These are phyloP conservation scores for Panorpa germanica DNA, from an alignment of 2,888 invertebrate genomes.

Conservation along the genomic window DNA sequence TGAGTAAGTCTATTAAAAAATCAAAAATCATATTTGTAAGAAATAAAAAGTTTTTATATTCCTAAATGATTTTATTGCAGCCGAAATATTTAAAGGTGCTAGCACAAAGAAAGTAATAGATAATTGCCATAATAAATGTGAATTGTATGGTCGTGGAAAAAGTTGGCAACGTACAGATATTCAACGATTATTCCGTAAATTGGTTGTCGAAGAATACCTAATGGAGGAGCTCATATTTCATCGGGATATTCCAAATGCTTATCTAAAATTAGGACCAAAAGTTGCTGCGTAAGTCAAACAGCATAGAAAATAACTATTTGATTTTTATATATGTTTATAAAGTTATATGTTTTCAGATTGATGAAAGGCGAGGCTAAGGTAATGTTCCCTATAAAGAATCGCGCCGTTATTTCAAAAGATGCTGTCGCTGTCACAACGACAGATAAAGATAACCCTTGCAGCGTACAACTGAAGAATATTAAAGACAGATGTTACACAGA, in stretches of 20 bases:
- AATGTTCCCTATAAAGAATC: slow-evolving; percentile 32
- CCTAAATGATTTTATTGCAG: slow-evolving; percentile 18
- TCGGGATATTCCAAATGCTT: slow-evolving; percentile 68
- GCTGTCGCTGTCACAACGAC: no score
- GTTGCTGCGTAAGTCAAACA: no score
- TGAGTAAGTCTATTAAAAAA: slow-evolving; percentile 24
- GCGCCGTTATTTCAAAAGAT: no score
- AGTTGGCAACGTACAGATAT: slow-evolving; percentile 56
- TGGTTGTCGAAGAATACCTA: slow-evolving; percentile 62
- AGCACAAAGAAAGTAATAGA: slow-evolving; percentile 41
- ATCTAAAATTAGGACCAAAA: slow-evolving; percentile 57
- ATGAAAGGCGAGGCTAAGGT: slow-evolving; percentile 30
- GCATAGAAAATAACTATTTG: no score
- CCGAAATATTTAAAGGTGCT: slow-evolving; percentile 60
- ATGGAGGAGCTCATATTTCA: slow-evolving; percentile 55
- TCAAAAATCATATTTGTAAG: background rate
- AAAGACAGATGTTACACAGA: slow-evolving; percentile 46
- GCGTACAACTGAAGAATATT: no score
- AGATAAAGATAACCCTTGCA: no score
- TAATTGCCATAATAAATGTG: slow-evolving; percentile 33
- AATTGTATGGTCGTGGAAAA: slow-evolving; percentile 45
- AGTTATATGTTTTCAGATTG: no score
- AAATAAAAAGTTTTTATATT: no score
- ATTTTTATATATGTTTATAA: no score
- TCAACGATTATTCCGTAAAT: slow-evolving; percentile 60